These are phyloP conservation scores for Tachypleus tridentatus DNA, from an alignment of 1,140 invertebrate species.

Conservation along the genomic window DNA sequence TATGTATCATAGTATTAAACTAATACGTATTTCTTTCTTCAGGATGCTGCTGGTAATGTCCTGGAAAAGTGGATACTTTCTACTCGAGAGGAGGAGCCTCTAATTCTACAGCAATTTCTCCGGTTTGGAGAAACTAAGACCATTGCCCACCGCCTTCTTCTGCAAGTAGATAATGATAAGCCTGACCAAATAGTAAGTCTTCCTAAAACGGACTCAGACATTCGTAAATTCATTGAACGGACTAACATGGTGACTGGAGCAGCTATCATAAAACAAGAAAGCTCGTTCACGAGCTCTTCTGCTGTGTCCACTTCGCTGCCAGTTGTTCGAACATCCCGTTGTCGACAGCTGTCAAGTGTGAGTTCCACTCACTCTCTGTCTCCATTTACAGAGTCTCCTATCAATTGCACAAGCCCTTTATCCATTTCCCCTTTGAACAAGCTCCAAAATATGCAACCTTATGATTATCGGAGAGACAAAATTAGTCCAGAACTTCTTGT, in stretches of 20 bases:
- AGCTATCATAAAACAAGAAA: conserved; percentile 27
- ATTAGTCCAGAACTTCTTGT: conserved; percentile 43
- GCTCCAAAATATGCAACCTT: conserved; percentile 88
- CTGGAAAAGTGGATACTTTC: conserved; percentile 71
- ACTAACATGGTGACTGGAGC: conserved; percentile 20
- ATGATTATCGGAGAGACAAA: conserved; percentile 63
- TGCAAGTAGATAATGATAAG: conserved; percentile 38
- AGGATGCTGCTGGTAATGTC: conserved; percentile 48
- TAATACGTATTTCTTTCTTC: conserved; percentile 21
- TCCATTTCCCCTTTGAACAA: conserved; percentile 62
- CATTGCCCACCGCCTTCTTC: conserved; percentile 62
- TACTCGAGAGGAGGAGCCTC: conserved; percentile 66
- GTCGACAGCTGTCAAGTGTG: conserved; percentile 2
- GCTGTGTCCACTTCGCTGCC: background rate
- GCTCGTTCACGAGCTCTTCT: conserved; percentile 23
- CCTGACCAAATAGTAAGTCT: conserved; percentile 28
- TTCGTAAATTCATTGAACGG: conserved; percentile 45
- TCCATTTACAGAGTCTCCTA: background rate
- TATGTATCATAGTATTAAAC: too few species aligned
- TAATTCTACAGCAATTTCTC: conserved; percentile 74
- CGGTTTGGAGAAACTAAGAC: conserved; percentile 68
- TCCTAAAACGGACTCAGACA: conserved; percentile 36
- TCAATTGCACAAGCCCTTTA: conserved; percentile 30
- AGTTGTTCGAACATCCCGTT: background rate
- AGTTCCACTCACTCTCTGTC: conserved; percentile 24